Conservation (phyloP, 2,797 vertebrate species). For the Pitangus sulphuratus region DNA sequence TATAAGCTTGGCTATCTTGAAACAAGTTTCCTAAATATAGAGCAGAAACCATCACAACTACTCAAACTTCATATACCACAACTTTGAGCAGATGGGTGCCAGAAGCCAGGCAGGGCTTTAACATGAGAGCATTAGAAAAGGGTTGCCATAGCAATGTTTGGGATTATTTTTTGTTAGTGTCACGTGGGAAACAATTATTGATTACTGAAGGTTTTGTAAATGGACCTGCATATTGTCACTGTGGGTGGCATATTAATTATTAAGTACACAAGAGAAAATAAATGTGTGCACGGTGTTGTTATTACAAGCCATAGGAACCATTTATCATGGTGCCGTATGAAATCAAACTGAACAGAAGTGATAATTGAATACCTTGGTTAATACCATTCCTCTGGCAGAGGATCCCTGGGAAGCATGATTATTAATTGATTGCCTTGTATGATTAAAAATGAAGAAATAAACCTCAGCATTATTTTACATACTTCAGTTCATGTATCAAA, state of each 20-base stretch:
- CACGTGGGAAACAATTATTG: neutral
- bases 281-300: slow-evolving; percentile 24
- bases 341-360: slow-evolving; percentile 47
- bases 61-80: neutral
- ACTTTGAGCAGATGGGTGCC: neutral
- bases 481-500: neutral
- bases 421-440: slow-evolving; percentile 14
- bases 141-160: neutral
- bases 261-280: slow-evolving; percentile 64
- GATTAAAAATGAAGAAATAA: slow-evolving; percentile 26
- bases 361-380: slow-evolving; percentile 47
- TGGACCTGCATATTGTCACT: slow-evolving; percentile 10
- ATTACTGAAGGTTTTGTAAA: slow-evolving; percentile 46
- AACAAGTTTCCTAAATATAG: neutral
- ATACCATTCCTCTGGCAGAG: slow-evolving; percentile 7
- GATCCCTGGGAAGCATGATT: neutral
- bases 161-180: neutral
- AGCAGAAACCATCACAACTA: neutral
- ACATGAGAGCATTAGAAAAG: neutral
- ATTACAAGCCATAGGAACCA: neutral
- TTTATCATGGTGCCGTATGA: slow-evolving; percentile 41
- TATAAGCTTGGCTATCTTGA: neutral
- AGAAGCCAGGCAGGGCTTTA: neutral
- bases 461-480: neutral
- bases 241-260: slow-evolving; percentile 53